Evolutionary conservation across 1,140 invertebrate genomes (phyloP).

Genomic region (Anagrus nilaparvatae): DNA sequence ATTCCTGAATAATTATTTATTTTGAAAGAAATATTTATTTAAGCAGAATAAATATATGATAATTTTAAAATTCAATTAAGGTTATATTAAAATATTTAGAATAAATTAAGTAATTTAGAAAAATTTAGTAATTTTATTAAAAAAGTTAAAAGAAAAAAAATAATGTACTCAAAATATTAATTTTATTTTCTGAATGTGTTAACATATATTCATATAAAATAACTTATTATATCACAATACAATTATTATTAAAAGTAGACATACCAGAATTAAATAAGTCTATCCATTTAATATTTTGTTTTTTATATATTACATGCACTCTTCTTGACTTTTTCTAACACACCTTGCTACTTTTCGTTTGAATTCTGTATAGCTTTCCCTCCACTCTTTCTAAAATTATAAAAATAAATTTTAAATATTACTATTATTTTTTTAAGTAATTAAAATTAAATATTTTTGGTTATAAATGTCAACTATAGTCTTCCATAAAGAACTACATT

Average conservation of each 20-base stretch:
- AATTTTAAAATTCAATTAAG: not conserved
- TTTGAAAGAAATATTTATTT: too few species aligned
- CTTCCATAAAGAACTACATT: too few species aligned
- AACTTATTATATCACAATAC: not conserved
- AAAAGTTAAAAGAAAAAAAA: not conserved
- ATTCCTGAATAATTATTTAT: not conserved
- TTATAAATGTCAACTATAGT: too few species aligned
- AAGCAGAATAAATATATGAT: too few species aligned
- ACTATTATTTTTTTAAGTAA: too few species aligned
- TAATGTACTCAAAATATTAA: not conserved
- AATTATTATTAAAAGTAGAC: conserved; percentile 8
- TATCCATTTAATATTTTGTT: conserved; percentile 41
- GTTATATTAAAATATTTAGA: conserved; percentile 1
- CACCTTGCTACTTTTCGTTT: conserved; percentile 95
- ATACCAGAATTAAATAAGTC: conserved; percentile 44
- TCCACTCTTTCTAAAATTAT: conserved; percentile 85
- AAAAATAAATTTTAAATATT: conserved; percentile 29
- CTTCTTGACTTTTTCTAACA: conserved; percentile 97
- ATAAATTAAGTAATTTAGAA: not conserved
- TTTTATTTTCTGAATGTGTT: too few species aligned
- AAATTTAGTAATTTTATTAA: not conserved
- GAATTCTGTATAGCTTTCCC: conserved; percentile 94
- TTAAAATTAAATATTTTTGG: not conserved
- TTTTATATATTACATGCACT: conserved; percentile 61
- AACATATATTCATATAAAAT: not conserved